A percentile compares a stretch with the other conserved stretches of the same genome.
Conservation (phyloP, 1,140 invertebrate species). For the Drepana arcuata region DNA sequence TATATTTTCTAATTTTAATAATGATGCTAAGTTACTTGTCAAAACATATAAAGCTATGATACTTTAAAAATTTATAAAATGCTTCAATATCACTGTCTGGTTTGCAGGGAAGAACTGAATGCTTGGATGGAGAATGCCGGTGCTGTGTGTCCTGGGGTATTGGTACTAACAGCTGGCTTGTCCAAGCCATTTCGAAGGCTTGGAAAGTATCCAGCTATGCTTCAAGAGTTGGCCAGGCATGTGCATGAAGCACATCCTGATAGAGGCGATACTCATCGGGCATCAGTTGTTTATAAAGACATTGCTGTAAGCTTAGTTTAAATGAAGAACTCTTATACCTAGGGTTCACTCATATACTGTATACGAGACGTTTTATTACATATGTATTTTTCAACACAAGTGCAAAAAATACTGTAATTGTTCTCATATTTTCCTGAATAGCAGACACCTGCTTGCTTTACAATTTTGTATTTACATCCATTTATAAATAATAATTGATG, state of each 20-base stretch:
- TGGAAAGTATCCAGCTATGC: slow-evolving; percentile 94
- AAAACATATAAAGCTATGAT: too few relatives aligned
- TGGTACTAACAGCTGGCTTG: slow-evolving; percentile 92
- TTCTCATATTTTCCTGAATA: too few relatives aligned
- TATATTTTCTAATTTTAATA: slow-evolving; percentile 3
- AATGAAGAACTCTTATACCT: background rate
- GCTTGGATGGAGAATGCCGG: slow-evolving; percentile 90
- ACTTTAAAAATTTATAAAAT: too few relatives aligned
- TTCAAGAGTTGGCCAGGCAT: slow-evolving; percentile 96
- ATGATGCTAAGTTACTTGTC: too few relatives aligned
- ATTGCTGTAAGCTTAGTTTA: slow-evolving; percentile 82
- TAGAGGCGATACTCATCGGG: slow-evolving; percentile 95
- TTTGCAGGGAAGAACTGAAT: slow-evolving; percentile 85
- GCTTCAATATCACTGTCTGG: slow-evolving; percentile 1
- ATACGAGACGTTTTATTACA: too few relatives aligned
- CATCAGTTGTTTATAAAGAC: slow-evolving; percentile 94
- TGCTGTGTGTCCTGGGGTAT: slow-evolving; percentile 85
- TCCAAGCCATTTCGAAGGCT: slow-evolving; percentile 95
- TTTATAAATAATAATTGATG: too few relatives aligned
- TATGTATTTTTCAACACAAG: too few relatives aligned
- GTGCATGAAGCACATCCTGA: slow-evolving; percentile 96
- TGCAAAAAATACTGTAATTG: too few relatives aligned
- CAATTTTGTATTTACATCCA: too few relatives aligned
- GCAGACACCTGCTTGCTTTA: too few relatives aligned
- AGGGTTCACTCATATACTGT: background rate